phyloP scores from a whole-genome alignment of 2,797 vertebrate genomes.

The Rhadinocentrus ornatus region DNA sequence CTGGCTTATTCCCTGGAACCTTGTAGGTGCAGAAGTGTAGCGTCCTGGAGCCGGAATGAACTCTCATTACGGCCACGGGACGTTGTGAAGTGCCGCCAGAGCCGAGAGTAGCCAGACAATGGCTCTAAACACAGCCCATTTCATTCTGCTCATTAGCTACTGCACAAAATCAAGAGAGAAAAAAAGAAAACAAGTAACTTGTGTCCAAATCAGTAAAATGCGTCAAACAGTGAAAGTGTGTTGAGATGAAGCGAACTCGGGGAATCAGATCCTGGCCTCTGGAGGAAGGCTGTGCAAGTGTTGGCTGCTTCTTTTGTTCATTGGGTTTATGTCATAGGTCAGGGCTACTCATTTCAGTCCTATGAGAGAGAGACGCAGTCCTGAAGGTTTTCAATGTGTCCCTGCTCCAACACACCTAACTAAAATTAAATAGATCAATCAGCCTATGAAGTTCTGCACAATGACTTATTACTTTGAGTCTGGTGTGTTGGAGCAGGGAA shows the following conservation, averaged over 20 bases:
- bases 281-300: neutral
- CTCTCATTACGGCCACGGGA: constrained; percentile 34
- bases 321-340: neutral
- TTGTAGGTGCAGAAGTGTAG: neutral
- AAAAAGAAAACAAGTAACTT: neutral
- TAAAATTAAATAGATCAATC: too few relatives aligned
- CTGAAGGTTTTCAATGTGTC: too few relatives aligned
- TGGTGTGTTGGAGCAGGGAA: too few relatives aligned
- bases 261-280: neutral
- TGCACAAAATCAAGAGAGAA: neutral
- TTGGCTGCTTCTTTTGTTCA: neutral
- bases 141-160: constrained; percentile 27
- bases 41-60: constrained; percentile 3
- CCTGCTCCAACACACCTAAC: too few relatives aligned
- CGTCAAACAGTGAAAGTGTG: neutral
- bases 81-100: constrained; percentile 26
- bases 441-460: too few relatives aligned
- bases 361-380: too few relatives aligned
- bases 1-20: neutral
- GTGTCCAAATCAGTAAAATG: neutral
- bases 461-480: too few relatives aligned
- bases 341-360: too few relatives aligned
- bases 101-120: constrained; percentile 8
- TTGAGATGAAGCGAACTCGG: neutral
- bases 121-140: constrained; percentile 11